phyloP scores from a whole-genome alignment of 2,888 invertebrate genomes.

The Escarpia spicata region DNA sequence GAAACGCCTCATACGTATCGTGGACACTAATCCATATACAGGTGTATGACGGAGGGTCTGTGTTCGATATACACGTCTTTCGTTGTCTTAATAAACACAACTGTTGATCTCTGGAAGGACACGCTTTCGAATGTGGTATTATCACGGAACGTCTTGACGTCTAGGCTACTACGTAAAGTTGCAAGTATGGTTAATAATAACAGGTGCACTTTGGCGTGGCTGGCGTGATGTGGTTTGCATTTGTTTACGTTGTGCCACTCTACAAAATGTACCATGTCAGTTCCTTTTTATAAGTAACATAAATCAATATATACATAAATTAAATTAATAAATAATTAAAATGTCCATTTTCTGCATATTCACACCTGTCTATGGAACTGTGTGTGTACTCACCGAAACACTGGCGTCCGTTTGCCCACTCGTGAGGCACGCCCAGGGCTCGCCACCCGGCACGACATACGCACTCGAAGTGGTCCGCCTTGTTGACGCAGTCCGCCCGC shows the following conservation, averaged over 20 bases:
- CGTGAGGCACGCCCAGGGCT: conserved; percentile 25
- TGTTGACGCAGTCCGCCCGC: conserved; percentile 46
- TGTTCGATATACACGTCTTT: neutral
- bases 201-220: too few species aligned
- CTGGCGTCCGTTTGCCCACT: conserved; percentile 34
- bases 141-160: neutral
- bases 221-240: too few species aligned
- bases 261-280: too few species aligned
- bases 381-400: conserved; percentile 26
- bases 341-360: neutral
- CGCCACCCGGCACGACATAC: conserved; percentile 27
- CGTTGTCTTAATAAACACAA: neutral
- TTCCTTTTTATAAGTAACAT: too few species aligned
- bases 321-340: too few species aligned
- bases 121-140: neutral
- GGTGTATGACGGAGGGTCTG: too few species aligned
- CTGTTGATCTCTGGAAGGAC: neutral
- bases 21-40: too few species aligned
- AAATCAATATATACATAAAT: too few species aligned
- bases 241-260: too few species aligned
- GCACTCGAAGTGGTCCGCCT: conserved; percentile 43
- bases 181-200: too few species aligned
- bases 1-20: too few species aligned
- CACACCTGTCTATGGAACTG: neutral
- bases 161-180: neutral